Conservation (phyloP, 2,888 invertebrate genomes). For the Ormia ochracea region DNA sequence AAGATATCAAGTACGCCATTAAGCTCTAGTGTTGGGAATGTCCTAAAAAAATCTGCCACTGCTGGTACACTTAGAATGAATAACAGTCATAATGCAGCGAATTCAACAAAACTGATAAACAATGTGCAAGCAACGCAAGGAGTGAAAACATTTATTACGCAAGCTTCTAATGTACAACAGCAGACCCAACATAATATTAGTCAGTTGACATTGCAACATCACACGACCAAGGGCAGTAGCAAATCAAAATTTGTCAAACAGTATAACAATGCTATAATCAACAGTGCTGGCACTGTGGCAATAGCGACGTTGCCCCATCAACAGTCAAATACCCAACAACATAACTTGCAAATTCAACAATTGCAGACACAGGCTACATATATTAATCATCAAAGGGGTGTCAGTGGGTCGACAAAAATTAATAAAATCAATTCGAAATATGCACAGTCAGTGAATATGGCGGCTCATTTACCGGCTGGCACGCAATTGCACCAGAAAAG, state of each 20-base stretch:
- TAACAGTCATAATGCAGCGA: constrained; percentile 59
- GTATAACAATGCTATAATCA: constrained; percentile 69
- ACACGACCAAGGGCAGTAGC: constrained; percentile 49
- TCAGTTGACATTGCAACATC: constrained; percentile 61
- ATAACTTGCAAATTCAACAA: constrained; percentile 55
- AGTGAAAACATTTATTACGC: constrained; percentile 66
- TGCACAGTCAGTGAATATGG: constrained; percentile 64
- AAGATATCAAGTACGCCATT: constrained; percentile 61
- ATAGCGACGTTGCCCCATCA: constrained; percentile 68
- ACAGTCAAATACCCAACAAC: constrained; percentile 65
- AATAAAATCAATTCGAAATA: constrained; percentile 68
- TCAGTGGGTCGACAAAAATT: constrained; percentile 65
- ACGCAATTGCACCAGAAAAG: constrained; percentile 73
- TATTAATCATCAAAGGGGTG: constrained; percentile 66
- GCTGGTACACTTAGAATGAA: constrained; percentile 65
- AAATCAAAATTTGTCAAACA: constrained; percentile 74
- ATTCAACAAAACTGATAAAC: constrained; percentile 63
- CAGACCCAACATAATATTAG: constrained; percentile 66
- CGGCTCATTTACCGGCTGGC: constrained; percentile 72
- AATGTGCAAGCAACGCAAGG: constrained; percentile 66
- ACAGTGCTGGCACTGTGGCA: constrained; percentile 66
- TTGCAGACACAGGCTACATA: constrained; percentile 65
- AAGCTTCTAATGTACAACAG: constrained; percentile 68
- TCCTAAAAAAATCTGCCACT: constrained; percentile 68
- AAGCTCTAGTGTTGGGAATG: constrained; percentile 64